A percentile compares a stretch with the other conserved stretches of the same genome.
These are phyloP conservation scores for Eupeodes luniger DNA, from an alignment of 2,888 invertebrate species.

Conservation along the genomic window DNA sequence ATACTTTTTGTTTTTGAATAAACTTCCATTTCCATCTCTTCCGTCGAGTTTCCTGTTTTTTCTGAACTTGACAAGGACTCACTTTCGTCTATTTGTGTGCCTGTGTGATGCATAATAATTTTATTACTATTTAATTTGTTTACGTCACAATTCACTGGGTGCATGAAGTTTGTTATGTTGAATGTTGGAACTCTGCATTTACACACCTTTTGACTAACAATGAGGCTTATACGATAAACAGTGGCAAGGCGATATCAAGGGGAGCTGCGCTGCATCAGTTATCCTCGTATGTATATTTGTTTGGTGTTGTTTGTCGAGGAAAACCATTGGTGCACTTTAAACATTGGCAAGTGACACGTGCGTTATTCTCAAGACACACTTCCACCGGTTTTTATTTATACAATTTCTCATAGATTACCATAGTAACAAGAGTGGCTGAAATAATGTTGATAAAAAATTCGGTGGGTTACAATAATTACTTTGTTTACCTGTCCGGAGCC, in stretches of 20 bases:
- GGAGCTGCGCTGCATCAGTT: constrained; percentile 10
- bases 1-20: neutral
- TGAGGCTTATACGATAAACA: neutral
- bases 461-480: neutral
- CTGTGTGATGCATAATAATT: constrained; percentile 26
- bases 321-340: constrained; percentile 42
- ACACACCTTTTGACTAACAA: constrained; percentile 44
- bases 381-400: constrained; percentile 72
- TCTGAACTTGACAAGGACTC: constrained; percentile 60
- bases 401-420: constrained; percentile 71
- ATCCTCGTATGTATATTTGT: neutral
- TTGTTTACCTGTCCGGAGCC: neutral
- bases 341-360: constrained; percentile 51
- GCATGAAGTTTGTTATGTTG: neutral
- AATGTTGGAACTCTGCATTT: neutral
- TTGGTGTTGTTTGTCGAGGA: constrained; percentile 45
- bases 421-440: constrained; percentile 40
- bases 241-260: constrained; percentile 13
- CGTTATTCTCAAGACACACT: neutral
- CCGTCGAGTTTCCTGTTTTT: constrained; percentile 45
- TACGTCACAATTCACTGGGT: constrained; percentile 71
- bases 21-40: constrained; percentile 54
- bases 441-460: constrained; percentile 7
- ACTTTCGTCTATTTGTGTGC: constrained; percentile 19
- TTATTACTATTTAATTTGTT: constrained; percentile 66